Evolutionary conservation across 2,113 vertebrate species (phyloP).

Genomic region (Trichomycterus rosablanca): DNA sequence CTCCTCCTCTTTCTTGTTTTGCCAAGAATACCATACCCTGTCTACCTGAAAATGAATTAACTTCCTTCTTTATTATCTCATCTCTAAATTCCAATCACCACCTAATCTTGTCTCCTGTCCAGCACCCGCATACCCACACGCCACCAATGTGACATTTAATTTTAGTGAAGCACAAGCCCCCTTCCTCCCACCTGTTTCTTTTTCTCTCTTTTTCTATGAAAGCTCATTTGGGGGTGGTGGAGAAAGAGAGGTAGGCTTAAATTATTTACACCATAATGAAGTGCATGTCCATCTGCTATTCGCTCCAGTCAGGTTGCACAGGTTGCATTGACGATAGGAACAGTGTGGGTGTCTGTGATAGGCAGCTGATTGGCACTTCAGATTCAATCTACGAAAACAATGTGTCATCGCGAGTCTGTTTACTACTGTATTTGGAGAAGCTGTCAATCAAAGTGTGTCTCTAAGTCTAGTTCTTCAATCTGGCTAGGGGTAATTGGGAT

Average conservation of each 20-base stretch:
- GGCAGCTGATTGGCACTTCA: conserved; percentile 35
- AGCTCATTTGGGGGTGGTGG: conserved; percentile 34
- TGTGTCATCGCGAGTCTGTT: conserved; percentile 16
- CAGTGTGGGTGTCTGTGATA: conserved; percentile 20
- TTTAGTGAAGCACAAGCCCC: conserved; percentile 48
- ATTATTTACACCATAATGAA: conserved; percentile 55
- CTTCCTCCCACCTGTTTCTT: conserved; percentile 19
- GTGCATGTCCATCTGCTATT: conserved; percentile 28
- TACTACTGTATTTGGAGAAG: not conserved
- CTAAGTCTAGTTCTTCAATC: conserved; percentile 17
- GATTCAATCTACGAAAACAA: conserved; percentile 10
- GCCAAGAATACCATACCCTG: conserved; percentile 51
- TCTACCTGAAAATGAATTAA: conserved; percentile 57
- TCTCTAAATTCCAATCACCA: conserved; percentile 70
- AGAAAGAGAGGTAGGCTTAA: conserved; percentile 15
- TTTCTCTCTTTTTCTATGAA: conserved; percentile 15
- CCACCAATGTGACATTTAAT: conserved; percentile 70
- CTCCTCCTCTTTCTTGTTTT: too few relatives aligned
- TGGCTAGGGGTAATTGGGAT: conserved; percentile 16
- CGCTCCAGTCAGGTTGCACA: not conserved
- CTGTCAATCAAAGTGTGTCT: conserved; percentile 32
- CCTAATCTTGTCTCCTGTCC: conserved; percentile 63
- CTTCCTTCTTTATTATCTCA: conserved; percentile 69
- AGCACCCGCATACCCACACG: conserved; percentile 51
- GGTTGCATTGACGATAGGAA: conserved; percentile 14